These are phyloP conservation scores for Lathamus discolor DNA, from an alignment of 2,113 vertebrate genomes.

Conservation along the genomic window DNA sequence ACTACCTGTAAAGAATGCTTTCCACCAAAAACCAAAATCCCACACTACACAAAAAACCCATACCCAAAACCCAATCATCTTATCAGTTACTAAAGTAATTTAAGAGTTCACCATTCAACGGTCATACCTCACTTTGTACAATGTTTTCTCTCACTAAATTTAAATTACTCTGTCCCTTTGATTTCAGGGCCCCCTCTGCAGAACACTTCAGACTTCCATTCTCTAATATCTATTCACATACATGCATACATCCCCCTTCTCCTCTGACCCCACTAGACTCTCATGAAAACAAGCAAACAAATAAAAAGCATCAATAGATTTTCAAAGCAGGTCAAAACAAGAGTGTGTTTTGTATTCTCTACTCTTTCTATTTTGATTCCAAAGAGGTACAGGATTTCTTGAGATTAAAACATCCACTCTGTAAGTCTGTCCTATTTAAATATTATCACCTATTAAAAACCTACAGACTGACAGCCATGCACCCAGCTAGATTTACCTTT, in stretches of 20 bases:
- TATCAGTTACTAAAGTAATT: neutral
- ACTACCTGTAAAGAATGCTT: neutral
- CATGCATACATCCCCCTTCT: accelerated
- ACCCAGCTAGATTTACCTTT: too few relatives aligned
- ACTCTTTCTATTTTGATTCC: neutral
- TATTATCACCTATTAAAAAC: neutral
- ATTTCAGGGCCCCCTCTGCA: neutral
- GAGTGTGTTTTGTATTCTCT: neutral
- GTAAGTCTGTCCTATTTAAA: neutral
- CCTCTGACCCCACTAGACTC: neutral
- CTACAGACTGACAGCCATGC: neutral
- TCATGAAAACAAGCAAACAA: neutral
- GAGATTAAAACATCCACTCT: neutral
- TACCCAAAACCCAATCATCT: neutral
- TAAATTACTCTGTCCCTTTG: neutral
- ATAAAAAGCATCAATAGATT: neutral
- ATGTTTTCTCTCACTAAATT: neutral
- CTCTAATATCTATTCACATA: neutral
- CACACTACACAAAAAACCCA: neutral
- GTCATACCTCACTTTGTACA: neutral
- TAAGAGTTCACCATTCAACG: neutral
- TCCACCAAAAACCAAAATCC: neutral
- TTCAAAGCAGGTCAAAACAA: neutral
- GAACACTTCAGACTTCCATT: neutral
- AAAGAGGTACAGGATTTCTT: neutral